Evolutionary conservation across 2,797 vertebrate genomes (phyloP), one percentile per base, ranked within the genome.

Genomic region (Pteronotus mesoamericanus): DNA sequence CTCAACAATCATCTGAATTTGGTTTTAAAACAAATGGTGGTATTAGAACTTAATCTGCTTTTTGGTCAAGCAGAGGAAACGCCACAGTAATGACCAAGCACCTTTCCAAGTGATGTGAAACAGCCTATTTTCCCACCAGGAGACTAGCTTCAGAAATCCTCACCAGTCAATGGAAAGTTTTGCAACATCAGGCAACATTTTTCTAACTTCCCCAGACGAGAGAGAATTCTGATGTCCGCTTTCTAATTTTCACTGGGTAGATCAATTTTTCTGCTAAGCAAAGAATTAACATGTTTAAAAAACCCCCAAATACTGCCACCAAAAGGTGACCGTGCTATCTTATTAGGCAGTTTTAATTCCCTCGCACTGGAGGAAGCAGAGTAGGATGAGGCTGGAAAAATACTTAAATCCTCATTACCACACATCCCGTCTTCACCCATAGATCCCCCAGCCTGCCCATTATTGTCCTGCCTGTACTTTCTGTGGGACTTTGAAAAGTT

Each of bases 401-500:
- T 94, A 97, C 98, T 98, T 98, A 97, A 97, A 97, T 92, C 91
- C 97, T 98, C 98, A 98, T 98, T 98, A 97, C 85, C 80, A 69
- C 97, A 93, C 79, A 97, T 92, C 91, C 71, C 86, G 92, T 97
- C 97, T 98, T 96, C 89, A 97, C 96, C 96, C 96, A 94, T 90
- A 97, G 96, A 98, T 91, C 78, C 95, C 93, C 96, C 96, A 97
- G 96, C 92, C 96, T 97, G 98, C 97, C 98, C 98, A 95, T 98
- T 98, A 98, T 98, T 98, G 98, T 98, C 98, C 98, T 97, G 97
- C 92, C 98, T 98, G 95, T 97, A 98, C 98, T 98, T 98, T 98
- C 98, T 82, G 89, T 89, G 82, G 96, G 97, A 98, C 98, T 99
- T 99, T 99, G 98, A 99, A 99, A 96, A 97, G 98, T 99, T 99